These are phyloP conservation scores for Ethmia dodecea DNA, from an alignment of 2,888 invertebrate genomes.

Conservation along the genomic window DNA sequence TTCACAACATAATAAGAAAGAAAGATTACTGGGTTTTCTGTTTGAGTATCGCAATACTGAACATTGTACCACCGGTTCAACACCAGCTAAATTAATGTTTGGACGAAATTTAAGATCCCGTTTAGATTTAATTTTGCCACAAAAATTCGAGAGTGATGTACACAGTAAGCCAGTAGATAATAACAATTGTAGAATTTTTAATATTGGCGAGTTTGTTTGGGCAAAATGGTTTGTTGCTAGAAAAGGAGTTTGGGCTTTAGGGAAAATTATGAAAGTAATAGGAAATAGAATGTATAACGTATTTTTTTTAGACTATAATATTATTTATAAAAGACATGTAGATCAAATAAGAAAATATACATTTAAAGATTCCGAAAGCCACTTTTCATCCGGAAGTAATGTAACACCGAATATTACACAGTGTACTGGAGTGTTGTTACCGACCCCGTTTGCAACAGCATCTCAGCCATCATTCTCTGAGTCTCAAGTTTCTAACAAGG, in stretches of 20 bases:
- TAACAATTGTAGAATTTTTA: conserved; percentile 3
- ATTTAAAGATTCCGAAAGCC: no score
- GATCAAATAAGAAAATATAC: conserved; percentile 6
- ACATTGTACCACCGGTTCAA: conserved; percentile 19
- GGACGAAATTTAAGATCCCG: conserved; percentile 18
- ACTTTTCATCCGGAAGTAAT: no score
- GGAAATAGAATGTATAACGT: conserved; percentile 5
- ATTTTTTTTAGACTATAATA: neutral
- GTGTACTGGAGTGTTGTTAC: no score
- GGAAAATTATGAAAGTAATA: conserved; percentile 1
- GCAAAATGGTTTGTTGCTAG: conserved; percentile 4
- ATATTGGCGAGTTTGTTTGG: conserved; percentile 1
- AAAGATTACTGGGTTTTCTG: conserved; percentile 15
- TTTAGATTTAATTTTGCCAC: no score
- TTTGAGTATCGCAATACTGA: conserved; percentile 21
- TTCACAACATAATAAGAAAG: conserved; percentile 9
- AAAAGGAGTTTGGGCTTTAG: conserved; percentile 6
- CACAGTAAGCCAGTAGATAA: no score
- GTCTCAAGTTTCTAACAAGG: no score
- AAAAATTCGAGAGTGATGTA: no score
- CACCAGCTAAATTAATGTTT: conserved; percentile 21
- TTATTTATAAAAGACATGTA: conserved; percentile 1
- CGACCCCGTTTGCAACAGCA: no score
- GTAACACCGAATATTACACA: no score
- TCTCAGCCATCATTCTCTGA: no score